phyloP scores from a whole-genome alignment of 2,113 vertebrate species.

The Amphilophus citrinellus region DNA sequence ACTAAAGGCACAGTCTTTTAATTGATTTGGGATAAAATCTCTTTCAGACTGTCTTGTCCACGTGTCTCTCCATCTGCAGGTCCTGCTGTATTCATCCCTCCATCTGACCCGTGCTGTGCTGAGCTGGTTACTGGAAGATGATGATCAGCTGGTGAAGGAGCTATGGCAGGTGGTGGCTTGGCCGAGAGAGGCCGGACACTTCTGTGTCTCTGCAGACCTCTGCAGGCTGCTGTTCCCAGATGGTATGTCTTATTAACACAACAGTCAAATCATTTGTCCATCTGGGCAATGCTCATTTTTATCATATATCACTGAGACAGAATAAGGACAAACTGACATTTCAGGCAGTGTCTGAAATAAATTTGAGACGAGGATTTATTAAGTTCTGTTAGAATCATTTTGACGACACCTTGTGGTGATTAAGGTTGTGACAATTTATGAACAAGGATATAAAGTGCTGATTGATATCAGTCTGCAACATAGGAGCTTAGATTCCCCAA shows the following conservation, averaged over 20 bases:
- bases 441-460: no score
- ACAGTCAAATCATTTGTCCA: not conserved
- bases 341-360: not conserved
- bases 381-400: not conserved
- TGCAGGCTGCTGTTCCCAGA: conserved; percentile 85
- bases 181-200: conserved; percentile 81
- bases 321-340: not conserved
- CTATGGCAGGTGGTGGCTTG: conserved; percentile 82
- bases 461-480: not conserved
- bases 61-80: conserved; percentile 69
- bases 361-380: not conserved
- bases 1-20: not conserved
- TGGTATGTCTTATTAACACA: conserved; percentile 67
- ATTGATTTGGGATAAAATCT: not conserved
- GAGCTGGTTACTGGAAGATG: conserved; percentile 75
- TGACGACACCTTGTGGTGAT: not conserved
- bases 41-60: not conserved
- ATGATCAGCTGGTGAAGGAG: conserved; percentile 74
- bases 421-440: not conserved
- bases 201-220: conserved; percentile 84
- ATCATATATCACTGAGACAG: not conserved
- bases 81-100: conserved; percentile 87
- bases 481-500: not conserved
- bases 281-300: no score
- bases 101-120: conserved; percentile 86